Percentiles rank a stretch among this genome's conserved stretches.
These are phyloP conservation scores for Camelus bactrianus DNA, from an alignment of 2,113 vertebrate species.

Conservation along the genomic window DNA sequence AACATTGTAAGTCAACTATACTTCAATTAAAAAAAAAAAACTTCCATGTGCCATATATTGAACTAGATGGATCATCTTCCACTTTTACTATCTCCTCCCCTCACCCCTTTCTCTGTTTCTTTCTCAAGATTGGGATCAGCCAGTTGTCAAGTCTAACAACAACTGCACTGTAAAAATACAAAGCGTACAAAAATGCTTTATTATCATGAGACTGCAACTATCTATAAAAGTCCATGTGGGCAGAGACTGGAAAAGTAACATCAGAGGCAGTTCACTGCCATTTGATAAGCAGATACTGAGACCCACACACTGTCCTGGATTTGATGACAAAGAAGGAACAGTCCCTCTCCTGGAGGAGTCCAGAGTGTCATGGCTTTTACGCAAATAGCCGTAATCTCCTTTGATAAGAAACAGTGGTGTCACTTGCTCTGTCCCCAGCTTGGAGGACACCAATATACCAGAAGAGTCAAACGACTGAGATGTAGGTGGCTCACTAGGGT, in stretches of 20 bases:
- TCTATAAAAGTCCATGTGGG: background rate
- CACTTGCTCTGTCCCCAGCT: background rate
- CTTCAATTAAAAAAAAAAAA: background rate
- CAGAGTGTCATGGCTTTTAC: background rate
- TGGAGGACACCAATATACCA: background rate
- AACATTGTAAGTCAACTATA: no score
- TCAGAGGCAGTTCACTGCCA: background rate
- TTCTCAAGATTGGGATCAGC: background rate
- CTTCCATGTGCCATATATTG: background rate
- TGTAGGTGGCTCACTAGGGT: fast-evolving
- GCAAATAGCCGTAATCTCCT: background rate
- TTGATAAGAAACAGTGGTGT: background rate
- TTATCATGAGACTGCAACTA: background rate
- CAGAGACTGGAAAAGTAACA: constrained; percentile 7
- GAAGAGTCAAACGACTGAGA: background rate
- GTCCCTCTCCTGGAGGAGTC: background rate
- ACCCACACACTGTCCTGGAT: background rate
- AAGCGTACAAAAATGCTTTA: constrained; percentile 38
- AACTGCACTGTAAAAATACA: background rate
- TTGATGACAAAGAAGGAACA: background rate
- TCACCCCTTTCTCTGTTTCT: no score
- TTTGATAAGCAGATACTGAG: background rate
- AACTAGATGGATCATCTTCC: background rate
- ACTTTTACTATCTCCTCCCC: background rate
- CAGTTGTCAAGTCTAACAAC: background rate